phyloP scores from a whole-genome alignment of 2,888 invertebrate species.

The Blastobasis lacticolella region DNA sequence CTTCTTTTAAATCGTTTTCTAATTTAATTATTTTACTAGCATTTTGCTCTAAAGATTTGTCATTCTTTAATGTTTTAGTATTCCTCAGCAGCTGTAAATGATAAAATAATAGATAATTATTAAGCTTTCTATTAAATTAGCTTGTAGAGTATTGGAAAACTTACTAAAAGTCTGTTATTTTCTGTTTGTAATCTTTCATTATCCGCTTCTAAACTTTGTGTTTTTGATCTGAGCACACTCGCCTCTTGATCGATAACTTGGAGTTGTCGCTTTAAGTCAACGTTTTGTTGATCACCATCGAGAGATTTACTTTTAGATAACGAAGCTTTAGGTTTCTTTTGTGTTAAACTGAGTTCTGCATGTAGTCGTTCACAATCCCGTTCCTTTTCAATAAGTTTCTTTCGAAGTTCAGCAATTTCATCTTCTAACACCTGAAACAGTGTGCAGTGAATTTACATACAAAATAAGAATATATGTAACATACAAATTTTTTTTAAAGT shows the following conservation, averaged over 20 bases:
- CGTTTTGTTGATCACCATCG: slow-evolving; percentile 76
- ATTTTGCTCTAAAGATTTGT: slow-evolving; percentile 73
- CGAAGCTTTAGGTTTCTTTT: slow-evolving; percentile 76
- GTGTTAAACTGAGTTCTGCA: slow-evolving; percentile 78
- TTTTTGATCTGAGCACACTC: slow-evolving; percentile 78
- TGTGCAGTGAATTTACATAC: neutral
- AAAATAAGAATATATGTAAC: neutral
- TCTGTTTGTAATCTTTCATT: slow-evolving; percentile 84
- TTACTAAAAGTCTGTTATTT: slow-evolving; percentile 80
- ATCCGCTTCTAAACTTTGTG: slow-evolving; percentile 80
- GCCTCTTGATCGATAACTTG: slow-evolving; percentile 87
- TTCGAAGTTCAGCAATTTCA: slow-evolving; percentile 82
- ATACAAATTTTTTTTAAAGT: neutral
- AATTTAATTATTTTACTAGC: slow-evolving; percentile 75
- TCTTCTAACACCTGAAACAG: slow-evolving; percentile 78
- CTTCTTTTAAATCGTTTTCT: slow-evolving; percentile 77
- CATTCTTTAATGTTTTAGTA: slow-evolving; percentile 66
- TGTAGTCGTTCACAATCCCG: slow-evolving; percentile 84
- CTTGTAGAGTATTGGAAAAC: neutral
- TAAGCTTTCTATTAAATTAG: neutral
- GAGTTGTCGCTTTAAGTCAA: slow-evolving; percentile 83
- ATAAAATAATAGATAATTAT: slow-evolving; percentile 1
- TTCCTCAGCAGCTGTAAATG: slow-evolving; percentile 66
- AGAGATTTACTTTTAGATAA: slow-evolving; percentile 77
- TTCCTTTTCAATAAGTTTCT: slow-evolving; percentile 88